A percentile compares a stretch with the other conserved stretches of the same genome.
phyloP scores from a whole-genome alignment of 2,113 vertebrate species.

The Sakesphorus luctuosus region DNA sequence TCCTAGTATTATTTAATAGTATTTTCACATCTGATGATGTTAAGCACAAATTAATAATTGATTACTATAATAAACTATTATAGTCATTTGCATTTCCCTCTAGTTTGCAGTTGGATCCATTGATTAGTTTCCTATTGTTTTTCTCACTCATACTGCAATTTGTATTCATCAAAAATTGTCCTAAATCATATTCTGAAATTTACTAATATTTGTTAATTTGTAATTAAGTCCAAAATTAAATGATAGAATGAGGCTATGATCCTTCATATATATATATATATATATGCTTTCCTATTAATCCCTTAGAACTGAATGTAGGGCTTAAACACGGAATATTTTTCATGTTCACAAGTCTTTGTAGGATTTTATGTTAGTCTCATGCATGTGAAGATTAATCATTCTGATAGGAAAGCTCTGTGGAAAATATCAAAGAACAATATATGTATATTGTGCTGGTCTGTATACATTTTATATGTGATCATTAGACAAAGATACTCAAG shows the following conservation, averaged over 20 bases:
- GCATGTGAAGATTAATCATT: background rate
- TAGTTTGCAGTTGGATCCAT: background rate
- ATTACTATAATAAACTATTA: background rate
- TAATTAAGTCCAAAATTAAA: background rate
- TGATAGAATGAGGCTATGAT: background rate
- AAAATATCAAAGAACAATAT: background rate
- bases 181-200: background rate
- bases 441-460: background rate
- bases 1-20: background rate
- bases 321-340: background rate
- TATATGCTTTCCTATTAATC: background rate
- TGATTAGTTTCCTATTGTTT: conserved; percentile 14
- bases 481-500: background rate
- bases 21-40: background rate
- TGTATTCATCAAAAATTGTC: background rate
- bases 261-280: background rate
- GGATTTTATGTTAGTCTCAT: background rate
- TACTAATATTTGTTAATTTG: background rate
- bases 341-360: background rate
- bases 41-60: background rate
- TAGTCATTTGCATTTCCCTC: background rate
- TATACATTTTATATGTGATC: background rate
- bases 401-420: background rate
- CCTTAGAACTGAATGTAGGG: background rate
- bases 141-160: background rate